Base-by-base conservation (phyloP, 2,113 vertebrate genomes). In the Leptobrachium leishanense region DNA sequence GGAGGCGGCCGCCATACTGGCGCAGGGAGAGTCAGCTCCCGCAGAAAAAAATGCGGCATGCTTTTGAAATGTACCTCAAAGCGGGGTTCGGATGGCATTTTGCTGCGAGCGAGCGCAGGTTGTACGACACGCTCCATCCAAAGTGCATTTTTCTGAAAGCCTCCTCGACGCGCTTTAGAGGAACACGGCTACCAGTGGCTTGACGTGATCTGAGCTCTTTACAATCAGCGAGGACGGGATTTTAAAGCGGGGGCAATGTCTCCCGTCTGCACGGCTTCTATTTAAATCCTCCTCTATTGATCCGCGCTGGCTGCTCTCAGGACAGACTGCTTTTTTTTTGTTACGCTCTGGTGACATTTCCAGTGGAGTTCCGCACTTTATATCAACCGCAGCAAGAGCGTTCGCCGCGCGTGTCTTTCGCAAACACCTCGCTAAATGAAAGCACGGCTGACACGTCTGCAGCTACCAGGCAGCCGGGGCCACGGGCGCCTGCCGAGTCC, bases 261-360 rank as follows among this genome's bases (percentile, higher is more conserved):
- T 57, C 57, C 50, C 11, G 50, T 13, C 1, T 15, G 43, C 5
- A 15, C 57, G 9, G 57, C 31, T 75, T 76, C 74, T 76, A 76
- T 68, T 76, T 55, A 41, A 75, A 43, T 55, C 74, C 68, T 76
- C 74, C 55, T 66, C 55, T 54, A 76, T 67, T 76, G 74, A 76
- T 68, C 44, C 44, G 53, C n/a, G 40, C 50, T 31, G 20, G 20
- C 20, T 31, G 55, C 10, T 8, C 50, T 68, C 12, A 57, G 65
- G 68, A 76, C 50, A 57, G 9, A 12, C 66, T 68, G 74, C 8
- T 44, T 40, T 65, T 4, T 20, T 43, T 43, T 12, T 50, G 20
- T 59, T 12, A 8, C 59, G 11, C 20, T 31, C 65, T 3, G 13
- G 13, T 68, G 65, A 68, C 6, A 41, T 31, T 76, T 76, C 67